Evolutionary conservation across 2,113 vertebrate species (phyloP).

Genomic region (Azemiops feae): DNA sequence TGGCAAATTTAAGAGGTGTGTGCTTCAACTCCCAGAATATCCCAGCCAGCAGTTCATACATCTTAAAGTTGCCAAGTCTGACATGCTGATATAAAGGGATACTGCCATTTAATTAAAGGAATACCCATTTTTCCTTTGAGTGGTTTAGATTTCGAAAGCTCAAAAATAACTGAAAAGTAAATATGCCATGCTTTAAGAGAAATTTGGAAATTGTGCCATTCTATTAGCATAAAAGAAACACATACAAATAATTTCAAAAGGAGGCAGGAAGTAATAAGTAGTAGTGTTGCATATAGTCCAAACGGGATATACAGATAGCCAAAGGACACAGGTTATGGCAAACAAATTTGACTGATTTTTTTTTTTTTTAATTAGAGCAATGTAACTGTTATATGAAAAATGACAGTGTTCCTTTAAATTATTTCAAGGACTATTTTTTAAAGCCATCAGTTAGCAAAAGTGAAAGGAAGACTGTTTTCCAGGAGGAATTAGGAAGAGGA

Average conservation of each 20-base stretch:
- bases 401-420: constrained; percentile 70
- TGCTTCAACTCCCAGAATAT: not conserved
- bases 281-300: not conserved
- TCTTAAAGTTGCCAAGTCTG: not conserved
- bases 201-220: not conserved
- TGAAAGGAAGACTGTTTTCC: constrained; percentile 47
- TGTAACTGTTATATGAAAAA: constrained; percentile 11
- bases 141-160: not conserved
- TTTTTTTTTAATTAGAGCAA: not conserved
- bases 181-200: not conserved
- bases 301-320: constrained; percentile 15
- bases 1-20: not conserved
- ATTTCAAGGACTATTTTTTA: constrained; percentile 29
- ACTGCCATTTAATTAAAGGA: constrained; percentile 45
- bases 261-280: not conserved
- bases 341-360: not conserved
- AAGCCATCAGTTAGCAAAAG: constrained; percentile 48
- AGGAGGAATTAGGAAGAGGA: constrained; percentile 50
- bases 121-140: not conserved
- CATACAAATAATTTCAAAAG: not conserved
- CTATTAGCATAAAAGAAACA: not conserved
- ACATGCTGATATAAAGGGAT: constrained; percentile 62
- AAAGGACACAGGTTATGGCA: not conserved
- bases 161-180: not conserved
- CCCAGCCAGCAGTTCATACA: not conserved